These are phyloP conservation scores for Syngnathus scovelli DNA, from an alignment of 2,113 vertebrate species.

Conservation along the genomic window DNA sequence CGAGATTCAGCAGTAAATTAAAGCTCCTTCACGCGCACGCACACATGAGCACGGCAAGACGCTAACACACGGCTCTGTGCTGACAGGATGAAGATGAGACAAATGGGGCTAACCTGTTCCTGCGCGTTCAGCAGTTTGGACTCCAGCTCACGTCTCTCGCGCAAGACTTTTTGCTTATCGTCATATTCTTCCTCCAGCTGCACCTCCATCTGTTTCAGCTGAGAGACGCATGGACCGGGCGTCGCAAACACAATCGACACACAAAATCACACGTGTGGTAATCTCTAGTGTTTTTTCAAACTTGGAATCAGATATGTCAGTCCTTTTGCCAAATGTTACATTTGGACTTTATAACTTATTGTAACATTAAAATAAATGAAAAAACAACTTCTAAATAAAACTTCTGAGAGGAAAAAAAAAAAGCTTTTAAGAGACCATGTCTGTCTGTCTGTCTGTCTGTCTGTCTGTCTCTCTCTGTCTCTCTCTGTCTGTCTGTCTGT, in stretches of 20 bases:
- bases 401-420: background rate
- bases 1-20: conserved; percentile 38
- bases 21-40: background rate
- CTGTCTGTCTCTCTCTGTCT: too few relatives aligned
- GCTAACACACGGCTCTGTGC: conserved; percentile 18
- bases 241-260: conserved; percentile 19
- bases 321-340: background rate
- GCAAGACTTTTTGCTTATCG: conserved; percentile 93
- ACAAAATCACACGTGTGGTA: background rate
- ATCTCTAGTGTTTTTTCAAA: background rate
- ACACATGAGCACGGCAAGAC: conserved; percentile 3
- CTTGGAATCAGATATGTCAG: background rate
- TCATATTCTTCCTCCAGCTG: conserved; percentile 97
- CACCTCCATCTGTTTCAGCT: conserved; percentile 95
- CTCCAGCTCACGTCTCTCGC: conserved; percentile 90
- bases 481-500: too few relatives aligned
- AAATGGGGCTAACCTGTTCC: conserved; percentile 79
- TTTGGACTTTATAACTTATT: background rate
- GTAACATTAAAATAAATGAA: background rate
- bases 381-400: too few relatives aligned
- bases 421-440: background rate
- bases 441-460: too few relatives aligned
- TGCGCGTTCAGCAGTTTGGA: conserved; percentile 81
- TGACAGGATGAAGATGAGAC: conserved; percentile 24
- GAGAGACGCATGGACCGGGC: conserved; percentile 28